Evolutionary conservation across 1,140 invertebrate species (phyloP).

Genomic region (Drosophila setifemur): DNA sequence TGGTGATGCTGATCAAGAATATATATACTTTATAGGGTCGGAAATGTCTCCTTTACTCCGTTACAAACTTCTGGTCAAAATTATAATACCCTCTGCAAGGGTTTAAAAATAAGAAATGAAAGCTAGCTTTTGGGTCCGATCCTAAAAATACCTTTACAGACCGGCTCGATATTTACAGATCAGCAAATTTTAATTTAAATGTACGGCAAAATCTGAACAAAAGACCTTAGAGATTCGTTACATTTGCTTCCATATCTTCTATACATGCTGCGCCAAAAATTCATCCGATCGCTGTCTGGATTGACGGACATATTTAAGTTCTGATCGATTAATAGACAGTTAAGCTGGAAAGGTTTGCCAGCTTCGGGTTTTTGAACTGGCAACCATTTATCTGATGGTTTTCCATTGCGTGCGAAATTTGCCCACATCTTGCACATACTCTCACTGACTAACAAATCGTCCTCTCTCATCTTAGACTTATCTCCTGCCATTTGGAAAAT

Average conservation of each 20-base stretch:
- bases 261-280: conserved; percentile 81
- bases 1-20: no score
- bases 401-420: conserved; percentile 85
- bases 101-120: no score
- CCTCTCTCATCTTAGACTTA: conserved; percentile 82
- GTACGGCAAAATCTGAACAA: no score
- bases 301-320: conserved; percentile 60
- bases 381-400: conserved; percentile 69
- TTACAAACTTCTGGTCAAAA: no score
- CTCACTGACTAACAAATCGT: conserved; percentile 82
- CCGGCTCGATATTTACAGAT: no score
- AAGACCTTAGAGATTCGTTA: conserved; percentile 44
- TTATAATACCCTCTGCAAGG: no score
- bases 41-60: no score
- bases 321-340: conserved; percentile 73
- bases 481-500: conserved; percentile 84
- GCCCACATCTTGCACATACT: conserved; percentile 85
- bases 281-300: conserved; percentile 77
- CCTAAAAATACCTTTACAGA: no score
- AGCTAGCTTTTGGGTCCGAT: no score
- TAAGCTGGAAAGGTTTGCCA: conserved; percentile 42
- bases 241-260: conserved; percentile 42
- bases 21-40: no score
- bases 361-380: conserved; percentile 37
- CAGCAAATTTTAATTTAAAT: no score